Evolutionary conservation across 2,797 vertebrate genomes (phyloP), one percentile per base, ranked within the genome.

Genomic region (Thripadectes ignobilis): DNA sequence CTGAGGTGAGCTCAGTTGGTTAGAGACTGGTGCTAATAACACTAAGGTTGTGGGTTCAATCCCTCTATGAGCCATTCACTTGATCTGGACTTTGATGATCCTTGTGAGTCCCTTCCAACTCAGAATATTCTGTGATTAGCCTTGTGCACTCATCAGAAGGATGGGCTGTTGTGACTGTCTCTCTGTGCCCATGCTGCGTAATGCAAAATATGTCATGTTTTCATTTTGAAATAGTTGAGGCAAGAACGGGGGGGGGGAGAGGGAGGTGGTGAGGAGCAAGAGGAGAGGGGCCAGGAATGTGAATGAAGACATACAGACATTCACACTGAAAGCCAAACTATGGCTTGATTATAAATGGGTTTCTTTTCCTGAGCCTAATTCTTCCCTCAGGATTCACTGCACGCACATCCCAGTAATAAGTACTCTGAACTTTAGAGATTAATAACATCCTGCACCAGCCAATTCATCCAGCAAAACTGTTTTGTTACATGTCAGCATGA

Each of bases 371-470:
- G 34, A 76, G 32, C 34, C 24, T 82, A 49, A 57, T 73, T 90
- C 41, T 80, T 32, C 49, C 20, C 43, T 79, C 9, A 21, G 66
- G 59, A 92, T 88, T 94, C 76, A 43, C 48, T 81, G 66, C 26
- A 41, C 2, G 58, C 26, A 45, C 2, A 9, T 88, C 38, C 63
- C 1, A 9, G 27, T 77, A 95, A 92, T 68, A 90, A 82, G 59
- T 58, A 86, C 88, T 71, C n/a, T 87, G 67, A 95, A 95, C 24
- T 92, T 90, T 23, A 36, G 87, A 92, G 74, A 81, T 85, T 81
- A 65, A 34, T 80, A 59, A 67, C 43, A 54, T 77, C 67, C 63
- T 57, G 59, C 84, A 65, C 77, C 89, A 90, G 88, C 46, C 71
- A 36, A 67, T 92, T 95, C 80, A 94, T 61, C 76, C 71, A 61